Conservation (phyloP, 37 sponge, comb jelly and placozoan genomes). For the Halichondria panicea region DNA sequence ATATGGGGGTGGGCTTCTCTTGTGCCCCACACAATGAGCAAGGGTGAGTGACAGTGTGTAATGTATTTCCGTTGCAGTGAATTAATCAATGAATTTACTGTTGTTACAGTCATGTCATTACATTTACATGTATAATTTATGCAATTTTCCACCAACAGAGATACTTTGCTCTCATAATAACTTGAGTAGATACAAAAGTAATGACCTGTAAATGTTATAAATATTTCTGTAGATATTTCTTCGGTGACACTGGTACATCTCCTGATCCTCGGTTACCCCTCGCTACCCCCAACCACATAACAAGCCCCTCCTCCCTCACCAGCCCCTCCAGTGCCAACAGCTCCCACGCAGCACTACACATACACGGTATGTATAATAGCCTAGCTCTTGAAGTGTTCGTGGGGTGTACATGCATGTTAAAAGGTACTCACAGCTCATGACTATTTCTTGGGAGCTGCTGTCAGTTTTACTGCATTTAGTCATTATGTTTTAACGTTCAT, state of each 20-base stretch:
- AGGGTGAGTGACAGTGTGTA: conserved; percentile 5
- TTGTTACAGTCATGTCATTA: background rate
- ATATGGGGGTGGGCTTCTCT: background rate
- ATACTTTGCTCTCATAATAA: background rate
- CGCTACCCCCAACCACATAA: background rate
- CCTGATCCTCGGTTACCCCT: background rate
- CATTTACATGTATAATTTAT: background rate
- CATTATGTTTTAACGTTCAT: too few species aligned
- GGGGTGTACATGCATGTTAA: too few species aligned
- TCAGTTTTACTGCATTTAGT: too few species aligned
- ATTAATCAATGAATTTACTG: background rate
- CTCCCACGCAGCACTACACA: too few species aligned
- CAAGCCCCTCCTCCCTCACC: conserved; percentile 16
- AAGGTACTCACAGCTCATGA: too few species aligned
- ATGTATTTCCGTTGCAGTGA: too few species aligned
- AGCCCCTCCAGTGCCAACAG: conserved; percentile 12
- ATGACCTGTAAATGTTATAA: background rate
- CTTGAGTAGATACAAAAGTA: background rate
- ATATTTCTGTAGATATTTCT: background rate
- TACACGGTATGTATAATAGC: too few species aligned
- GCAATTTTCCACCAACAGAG: background rate
- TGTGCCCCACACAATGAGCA: background rate
- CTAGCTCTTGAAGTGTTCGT: too few species aligned
- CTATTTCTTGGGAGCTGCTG: too few species aligned
- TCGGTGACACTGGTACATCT: background rate